Evolutionary conservation across 2,797 vertebrate genomes (phyloP).

Genomic region (Microctenopoma lineatum): DNA sequence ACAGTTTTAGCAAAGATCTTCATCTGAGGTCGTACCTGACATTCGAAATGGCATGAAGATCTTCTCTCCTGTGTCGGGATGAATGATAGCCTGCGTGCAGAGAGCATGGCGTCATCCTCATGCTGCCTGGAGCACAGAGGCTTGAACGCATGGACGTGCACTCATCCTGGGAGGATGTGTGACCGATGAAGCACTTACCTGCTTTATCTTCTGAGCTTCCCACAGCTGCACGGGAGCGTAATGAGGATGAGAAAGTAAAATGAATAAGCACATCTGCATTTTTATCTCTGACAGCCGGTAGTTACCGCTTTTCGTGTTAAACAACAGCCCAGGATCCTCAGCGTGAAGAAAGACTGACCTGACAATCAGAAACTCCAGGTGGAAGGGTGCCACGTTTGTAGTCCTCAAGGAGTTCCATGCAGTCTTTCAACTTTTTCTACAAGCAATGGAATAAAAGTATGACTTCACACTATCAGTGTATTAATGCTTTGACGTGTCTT

Average conservation of each 20-base stretch:
- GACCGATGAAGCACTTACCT: constrained; percentile 83
- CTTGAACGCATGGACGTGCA: constrained; percentile 46
- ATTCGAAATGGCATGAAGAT: constrained; percentile 99
- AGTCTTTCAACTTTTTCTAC: constrained; percentile 89
- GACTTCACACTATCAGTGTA: background rate
- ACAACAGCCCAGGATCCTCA: background rate
- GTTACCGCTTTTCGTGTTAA: background rate
- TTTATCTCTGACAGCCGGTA: background rate
- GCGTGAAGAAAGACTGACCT: constrained; percentile 63
- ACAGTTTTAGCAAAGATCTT: constrained; percentile 70
- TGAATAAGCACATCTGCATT: background rate
- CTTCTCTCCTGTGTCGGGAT: constrained; percentile 96
- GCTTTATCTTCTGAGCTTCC: constrained; percentile 98
- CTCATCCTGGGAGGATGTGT: constrained; percentile 2
- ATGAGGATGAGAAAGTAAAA: constrained; percentile 13
- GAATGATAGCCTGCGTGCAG: constrained; percentile 93
- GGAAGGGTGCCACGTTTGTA: constrained; percentile 89
- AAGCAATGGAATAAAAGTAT: background rate
- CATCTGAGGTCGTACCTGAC: constrained; percentile 90
- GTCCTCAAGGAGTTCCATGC: constrained; percentile 91
- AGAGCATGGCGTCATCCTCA: constrained; percentile 75
- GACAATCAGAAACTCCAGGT: constrained; percentile 81
- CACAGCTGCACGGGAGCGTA: constrained; percentile 86
- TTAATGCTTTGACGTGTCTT: background rate
- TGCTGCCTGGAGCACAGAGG: constrained; percentile 50